Evolutionary conservation across 2,797 vertebrate genomes (phyloP).

Genomic region (Tangara arthus): DNA sequence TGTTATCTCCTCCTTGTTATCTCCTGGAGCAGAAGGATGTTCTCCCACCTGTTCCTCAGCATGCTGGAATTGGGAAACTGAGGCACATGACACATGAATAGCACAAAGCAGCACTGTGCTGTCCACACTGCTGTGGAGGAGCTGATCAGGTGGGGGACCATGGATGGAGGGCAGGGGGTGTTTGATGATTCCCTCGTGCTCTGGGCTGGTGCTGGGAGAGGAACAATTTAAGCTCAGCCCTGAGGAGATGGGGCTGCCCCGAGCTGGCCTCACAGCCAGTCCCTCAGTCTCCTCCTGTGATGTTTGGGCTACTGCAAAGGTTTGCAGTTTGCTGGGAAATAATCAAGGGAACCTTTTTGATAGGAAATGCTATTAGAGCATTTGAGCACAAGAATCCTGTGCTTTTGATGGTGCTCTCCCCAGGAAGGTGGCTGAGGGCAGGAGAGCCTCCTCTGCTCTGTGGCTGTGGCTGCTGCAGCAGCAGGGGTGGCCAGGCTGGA

Average conservation of each 20-base stretch:
- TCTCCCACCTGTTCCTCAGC: background rate
- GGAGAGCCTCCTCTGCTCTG: conserved; percentile 5
- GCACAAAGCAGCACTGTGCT: rapidly evolving
- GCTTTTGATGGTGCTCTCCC: background rate
- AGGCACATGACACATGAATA: rapidly evolving
- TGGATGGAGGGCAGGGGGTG: background rate
- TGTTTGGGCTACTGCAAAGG: background rate
- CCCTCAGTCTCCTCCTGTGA: background rate
- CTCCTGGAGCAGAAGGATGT: background rate
- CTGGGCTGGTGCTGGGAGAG: background rate
- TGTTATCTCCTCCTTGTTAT: no score
- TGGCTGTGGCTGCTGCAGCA: background rate
- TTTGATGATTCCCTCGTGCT: background rate
- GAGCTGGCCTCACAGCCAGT: background rate
- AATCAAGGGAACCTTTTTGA: background rate
- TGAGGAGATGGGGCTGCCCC: background rate
- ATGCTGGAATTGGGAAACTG: background rate
- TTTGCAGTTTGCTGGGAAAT: background rate
- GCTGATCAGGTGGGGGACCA: background rate
- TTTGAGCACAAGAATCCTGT: background rate
- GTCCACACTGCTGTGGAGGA: background rate
- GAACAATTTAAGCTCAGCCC: background rate
- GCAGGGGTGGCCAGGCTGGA: background rate
- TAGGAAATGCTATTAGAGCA: background rate
- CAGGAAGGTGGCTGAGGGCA: background rate